These are phyloP conservation scores for Dreissena rostriformis DNA, from an alignment of 1,140 invertebrate species.

Conservation along the genomic window DNA sequence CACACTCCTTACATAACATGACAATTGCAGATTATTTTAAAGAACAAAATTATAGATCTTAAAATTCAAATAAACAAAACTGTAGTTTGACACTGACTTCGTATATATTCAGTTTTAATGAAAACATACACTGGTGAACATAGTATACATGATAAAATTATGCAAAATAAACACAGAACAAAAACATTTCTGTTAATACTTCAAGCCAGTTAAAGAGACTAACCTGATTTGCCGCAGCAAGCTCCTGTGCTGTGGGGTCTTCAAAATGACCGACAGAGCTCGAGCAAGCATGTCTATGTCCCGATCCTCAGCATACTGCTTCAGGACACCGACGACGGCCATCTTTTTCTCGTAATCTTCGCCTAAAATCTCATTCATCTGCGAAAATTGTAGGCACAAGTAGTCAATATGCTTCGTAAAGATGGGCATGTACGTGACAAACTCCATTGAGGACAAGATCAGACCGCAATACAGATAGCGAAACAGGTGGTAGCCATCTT, in stretches of 20 bases:
- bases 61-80: no score
- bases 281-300: slow-evolving; percentile 75
- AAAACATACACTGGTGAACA: no score
- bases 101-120: no score
- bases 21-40: no score
- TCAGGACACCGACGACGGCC: slow-evolving; percentile 77
- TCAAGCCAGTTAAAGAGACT: neutral
- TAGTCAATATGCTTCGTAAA: slow-evolving; percentile 62
- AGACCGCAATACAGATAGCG: slow-evolving; percentile 47
- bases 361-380: slow-evolving; percentile 78
- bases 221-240: slow-evolving; percentile 76
- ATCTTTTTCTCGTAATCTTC: slow-evolving; percentile 79
- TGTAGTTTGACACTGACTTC: no score
- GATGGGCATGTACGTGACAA: slow-evolving; percentile 60
- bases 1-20: no score
- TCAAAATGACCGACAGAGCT: slow-evolving; percentile 71
- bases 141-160: no score
- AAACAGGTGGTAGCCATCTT: slow-evolving; percentile 38
- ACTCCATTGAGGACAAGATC: slow-evolving; percentile 57
- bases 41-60: no score
- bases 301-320: slow-evolving; percentile 79
- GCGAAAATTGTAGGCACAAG: slow-evolving; percentile 63
- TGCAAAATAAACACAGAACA: no score
- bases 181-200: no score
- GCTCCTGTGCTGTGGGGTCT: slow-evolving; percentile 69